These are phyloP conservation scores for Rhinichthys osculus DNA, from an alignment of 2,797 vertebrate species.

Conservation along the genomic window DNA sequence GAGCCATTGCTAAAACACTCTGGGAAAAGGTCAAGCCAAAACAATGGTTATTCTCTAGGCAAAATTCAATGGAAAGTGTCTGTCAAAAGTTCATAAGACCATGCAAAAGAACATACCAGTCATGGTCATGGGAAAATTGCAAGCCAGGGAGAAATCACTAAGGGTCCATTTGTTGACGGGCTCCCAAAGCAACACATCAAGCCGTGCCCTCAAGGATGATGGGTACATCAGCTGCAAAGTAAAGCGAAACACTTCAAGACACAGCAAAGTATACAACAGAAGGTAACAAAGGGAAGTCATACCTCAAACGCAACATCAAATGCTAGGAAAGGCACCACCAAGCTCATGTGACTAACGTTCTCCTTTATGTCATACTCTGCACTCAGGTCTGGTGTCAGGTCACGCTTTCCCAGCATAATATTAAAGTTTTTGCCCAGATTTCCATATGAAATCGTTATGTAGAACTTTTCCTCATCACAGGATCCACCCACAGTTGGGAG, in stretches of 20 bases:
- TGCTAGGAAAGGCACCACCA: slow-evolving; percentile 68
- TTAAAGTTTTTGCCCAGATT: slow-evolving; percentile 68
- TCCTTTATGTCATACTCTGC: slow-evolving; percentile 56
- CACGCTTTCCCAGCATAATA: slow-evolving; percentile 62
- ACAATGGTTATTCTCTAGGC: neutral
- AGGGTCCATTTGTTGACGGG: slow-evolving; percentile 67
- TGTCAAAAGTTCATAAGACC: neutral
- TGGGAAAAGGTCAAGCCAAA: slow-evolving; percentile 54
- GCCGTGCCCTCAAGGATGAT: slow-evolving; percentile 67
- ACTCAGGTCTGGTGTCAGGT: slow-evolving; percentile 61
- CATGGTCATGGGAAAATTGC: slow-evolving; percentile 73
- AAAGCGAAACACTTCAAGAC: neutral
- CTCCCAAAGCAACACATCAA: slow-evolving; percentile 71
- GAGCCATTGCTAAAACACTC: slow-evolving; percentile 84
- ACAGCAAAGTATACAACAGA: neutral
- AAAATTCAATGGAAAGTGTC: neutral
- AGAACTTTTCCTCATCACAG: slow-evolving; percentile 74
- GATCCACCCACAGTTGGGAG: slow-evolving; percentile 70
- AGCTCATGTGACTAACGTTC: slow-evolving; percentile 71
- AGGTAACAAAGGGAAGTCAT: neutral
- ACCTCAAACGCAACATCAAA: slow-evolving; percentile 71
- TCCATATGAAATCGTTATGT: slow-evolving; percentile 68
- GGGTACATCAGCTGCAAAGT: slow-evolving; percentile 63
- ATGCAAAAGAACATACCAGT: slow-evolving; percentile 65
- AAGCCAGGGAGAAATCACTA: slow-evolving; percentile 74